Evolutionary conservation across 2,797 vertebrate genomes (phyloP).

Genomic region (Okamejei kenojei): DNA sequence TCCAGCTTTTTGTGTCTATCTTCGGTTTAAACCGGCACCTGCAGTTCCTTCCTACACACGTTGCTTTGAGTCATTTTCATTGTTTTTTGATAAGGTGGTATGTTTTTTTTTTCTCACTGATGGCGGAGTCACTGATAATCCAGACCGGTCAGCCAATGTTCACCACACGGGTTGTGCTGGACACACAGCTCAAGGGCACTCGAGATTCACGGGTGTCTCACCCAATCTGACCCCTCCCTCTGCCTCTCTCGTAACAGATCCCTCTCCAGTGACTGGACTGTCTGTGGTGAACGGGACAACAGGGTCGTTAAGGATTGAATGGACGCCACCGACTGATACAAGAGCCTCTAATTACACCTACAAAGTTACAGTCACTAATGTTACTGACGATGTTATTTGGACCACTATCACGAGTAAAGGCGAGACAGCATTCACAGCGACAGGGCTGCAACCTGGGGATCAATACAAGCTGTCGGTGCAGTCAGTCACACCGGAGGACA

Average conservation of each 20-base stretch:
- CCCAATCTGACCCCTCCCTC: background rate
- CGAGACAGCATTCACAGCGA: background rate
- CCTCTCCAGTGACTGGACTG: background rate
- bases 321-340: background rate
- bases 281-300: background rate
- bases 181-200: too few species aligned
- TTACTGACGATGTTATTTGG: fast-evolving
- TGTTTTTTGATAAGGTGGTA: too few species aligned
- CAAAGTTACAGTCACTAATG: background rate
- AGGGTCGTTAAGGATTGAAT: background rate
- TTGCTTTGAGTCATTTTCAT: too few species aligned
- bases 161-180: too few species aligned
- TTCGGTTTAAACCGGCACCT: too few species aligned
- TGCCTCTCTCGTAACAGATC: background rate
- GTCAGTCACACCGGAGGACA: background rate
- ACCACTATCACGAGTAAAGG: background rate
- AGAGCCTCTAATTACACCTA: background rate
- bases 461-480: background rate
- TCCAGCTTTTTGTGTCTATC: too few species aligned
- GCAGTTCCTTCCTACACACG: too few species aligned
- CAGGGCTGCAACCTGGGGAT: background rate
- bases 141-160: too few species aligned
- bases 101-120: too few species aligned
- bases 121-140: too few species aligned
- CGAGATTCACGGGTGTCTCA: too few species aligned